Conservation (phyloP, 2,113 vertebrate genomes). For the Crotalus helleri region DNA sequence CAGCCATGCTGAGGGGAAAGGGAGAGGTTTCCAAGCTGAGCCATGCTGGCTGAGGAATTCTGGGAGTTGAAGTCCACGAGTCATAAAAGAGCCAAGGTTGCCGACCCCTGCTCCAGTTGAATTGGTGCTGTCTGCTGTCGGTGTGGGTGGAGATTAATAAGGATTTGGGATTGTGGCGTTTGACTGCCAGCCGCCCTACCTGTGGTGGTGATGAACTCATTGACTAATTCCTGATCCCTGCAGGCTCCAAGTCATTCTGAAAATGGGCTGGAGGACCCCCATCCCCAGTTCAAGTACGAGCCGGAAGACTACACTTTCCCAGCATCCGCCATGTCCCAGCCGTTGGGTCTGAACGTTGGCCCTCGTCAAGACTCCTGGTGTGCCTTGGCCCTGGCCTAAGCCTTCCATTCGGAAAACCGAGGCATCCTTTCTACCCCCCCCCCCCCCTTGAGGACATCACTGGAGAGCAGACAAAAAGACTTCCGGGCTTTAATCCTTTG, state of each 20-base stretch:
- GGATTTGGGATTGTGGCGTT: too few relatives aligned
- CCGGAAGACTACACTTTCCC: constrained; percentile 85
- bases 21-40: too few relatives aligned
- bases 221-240: not conserved
- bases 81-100: too few relatives aligned
- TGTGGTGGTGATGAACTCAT: too few relatives aligned
- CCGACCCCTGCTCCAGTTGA: too few relatives aligned
- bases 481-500: not conserved
- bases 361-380: constrained; percentile 87
- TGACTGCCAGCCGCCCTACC: too few relatives aligned
- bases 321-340: constrained; percentile 70
- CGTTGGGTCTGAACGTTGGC: constrained; percentile 67
- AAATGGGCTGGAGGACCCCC: constrained; percentile 59
- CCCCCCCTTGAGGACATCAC: not conserved
- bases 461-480: constrained; percentile 26
- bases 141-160: too few relatives aligned
- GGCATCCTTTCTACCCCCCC: not conserved
- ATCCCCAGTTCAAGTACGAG: constrained; percentile 86
- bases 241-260: constrained; percentile 72
- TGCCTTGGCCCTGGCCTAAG: constrained; percentile 85
- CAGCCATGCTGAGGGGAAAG: too few relatives aligned
- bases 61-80: too few relatives aligned
- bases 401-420: constrained; percentile 16
- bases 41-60: too few relatives aligned
- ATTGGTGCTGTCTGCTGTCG: too few relatives aligned